phyloP scores from a whole-genome alignment of 2,888 invertebrate genomes.

The Conchocele bisecta region DNA sequence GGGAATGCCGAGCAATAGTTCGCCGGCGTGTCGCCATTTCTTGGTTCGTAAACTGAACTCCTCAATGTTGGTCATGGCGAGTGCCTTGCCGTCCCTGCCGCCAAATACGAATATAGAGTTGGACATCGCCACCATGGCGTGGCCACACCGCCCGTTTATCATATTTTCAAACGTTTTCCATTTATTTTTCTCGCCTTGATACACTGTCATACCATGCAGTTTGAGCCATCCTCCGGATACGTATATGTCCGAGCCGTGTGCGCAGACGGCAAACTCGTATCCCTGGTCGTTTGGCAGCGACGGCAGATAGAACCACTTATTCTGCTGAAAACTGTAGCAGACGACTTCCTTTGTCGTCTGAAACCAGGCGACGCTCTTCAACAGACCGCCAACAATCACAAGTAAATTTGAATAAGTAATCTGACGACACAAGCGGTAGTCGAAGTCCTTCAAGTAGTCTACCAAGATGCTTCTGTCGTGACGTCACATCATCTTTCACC shows the following conservation, averaged over 20 bases:
- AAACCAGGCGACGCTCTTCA: conserved; percentile 67
- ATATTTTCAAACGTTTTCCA: conserved; percentile 71
- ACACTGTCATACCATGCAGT: conserved; percentile 68
- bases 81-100: conserved; percentile 69
- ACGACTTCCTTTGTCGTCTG: conserved; percentile 71
- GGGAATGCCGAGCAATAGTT: conserved; percentile 66
- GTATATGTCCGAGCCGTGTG: conserved; percentile 68
- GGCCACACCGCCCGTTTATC: conserved; percentile 72
- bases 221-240: conserved; percentile 74
- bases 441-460: conserved; percentile 70
- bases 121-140: conserved; percentile 69
- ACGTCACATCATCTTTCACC: conserved; percentile 86
- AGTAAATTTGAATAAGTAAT: conserved; percentile 70
- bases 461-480: conserved; percentile 84
- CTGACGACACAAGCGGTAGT: conserved; percentile 70
- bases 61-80: conserved; percentile 70
- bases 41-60: conserved; percentile 65
- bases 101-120: conserved; percentile 71
- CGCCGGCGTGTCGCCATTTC: conserved; percentile 70
- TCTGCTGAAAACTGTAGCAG: conserved; percentile 70
- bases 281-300: conserved; percentile 73
- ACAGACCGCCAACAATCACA: conserved; percentile 68
- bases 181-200: conserved; percentile 69
- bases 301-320: conserved; percentile 72
- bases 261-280: conserved; percentile 72